A percentile compares a stretch with the other conserved stretches of the same genome.
phyloP scores from a whole-genome alignment of 2,888 invertebrate genomes.

The Azorinus chamasolen region DNA sequence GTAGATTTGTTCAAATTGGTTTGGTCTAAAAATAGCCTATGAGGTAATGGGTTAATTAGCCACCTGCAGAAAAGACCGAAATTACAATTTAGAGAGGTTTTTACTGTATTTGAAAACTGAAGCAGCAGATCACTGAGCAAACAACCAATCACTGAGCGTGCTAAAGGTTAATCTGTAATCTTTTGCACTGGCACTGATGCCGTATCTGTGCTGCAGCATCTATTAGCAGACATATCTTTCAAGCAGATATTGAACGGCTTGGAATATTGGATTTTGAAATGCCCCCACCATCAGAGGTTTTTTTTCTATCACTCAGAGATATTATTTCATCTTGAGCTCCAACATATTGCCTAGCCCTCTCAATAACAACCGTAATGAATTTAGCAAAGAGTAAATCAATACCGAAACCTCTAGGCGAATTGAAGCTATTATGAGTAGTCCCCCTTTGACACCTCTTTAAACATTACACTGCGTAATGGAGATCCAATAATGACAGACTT shows the following conservation, averaged over 20 bases:
- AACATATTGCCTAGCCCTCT: conserved; percentile 46
- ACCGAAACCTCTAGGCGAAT: conserved; percentile 50
- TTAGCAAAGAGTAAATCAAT: conserved; percentile 60
- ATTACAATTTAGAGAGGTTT: no score
- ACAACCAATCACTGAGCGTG: no score
- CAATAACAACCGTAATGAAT: conserved; percentile 53
- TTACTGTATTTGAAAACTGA: no score
- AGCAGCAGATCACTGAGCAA: no score
- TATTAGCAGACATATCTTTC: no score
- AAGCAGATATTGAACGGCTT: not conserved
- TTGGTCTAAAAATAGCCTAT: no score
- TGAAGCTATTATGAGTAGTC: conserved; percentile 55
- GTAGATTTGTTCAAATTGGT: no score
- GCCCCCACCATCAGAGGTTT: conserved; percentile 5
- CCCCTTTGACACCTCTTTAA: conserved; percentile 68
- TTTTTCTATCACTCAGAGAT: conserved; percentile 35
- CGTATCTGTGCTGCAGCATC: no score
- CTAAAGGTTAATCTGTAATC: no score
- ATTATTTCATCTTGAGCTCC: conserved; percentile 35
- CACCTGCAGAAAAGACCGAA: no score
- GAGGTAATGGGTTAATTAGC: no score
- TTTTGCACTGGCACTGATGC: no score
- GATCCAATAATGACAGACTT: conserved; percentile 61
- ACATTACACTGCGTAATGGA: conserved; percentile 58
- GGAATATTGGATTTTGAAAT: conserved; percentile 18